phyloP scores from a whole-genome alignment of 2,888 invertebrate species.

The Aleiodes testaceus region DNA sequence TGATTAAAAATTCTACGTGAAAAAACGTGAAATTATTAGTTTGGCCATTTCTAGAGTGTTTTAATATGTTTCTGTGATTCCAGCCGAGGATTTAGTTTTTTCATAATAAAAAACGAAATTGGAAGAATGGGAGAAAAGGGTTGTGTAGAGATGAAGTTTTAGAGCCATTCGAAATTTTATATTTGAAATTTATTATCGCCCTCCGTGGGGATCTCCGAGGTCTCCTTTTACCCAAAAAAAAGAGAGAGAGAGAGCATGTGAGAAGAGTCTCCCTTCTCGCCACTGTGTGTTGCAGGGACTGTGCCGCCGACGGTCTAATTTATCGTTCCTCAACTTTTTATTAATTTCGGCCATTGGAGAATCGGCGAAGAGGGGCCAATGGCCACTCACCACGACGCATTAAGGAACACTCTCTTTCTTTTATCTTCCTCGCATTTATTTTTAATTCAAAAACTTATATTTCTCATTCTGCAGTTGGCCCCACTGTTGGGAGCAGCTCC shows the following conservation, averaged over 20 bases:
- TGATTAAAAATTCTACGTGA: constrained; percentile 9
- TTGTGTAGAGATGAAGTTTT: constrained; percentile 18
- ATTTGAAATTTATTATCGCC: constrained; percentile 72
- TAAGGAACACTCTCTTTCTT: constrained; percentile 27
- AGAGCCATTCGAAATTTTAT: constrained; percentile 66
- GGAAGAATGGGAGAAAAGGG: constrained; percentile 49
- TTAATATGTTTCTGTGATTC: constrained; percentile 16
- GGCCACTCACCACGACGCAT: constrained; percentile 40
- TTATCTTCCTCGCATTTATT: constrained; percentile 16
- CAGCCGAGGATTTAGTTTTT: constrained; percentile 4
- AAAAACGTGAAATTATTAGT: constrained; percentile 1
- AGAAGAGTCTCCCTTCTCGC: constrained; percentile 51
- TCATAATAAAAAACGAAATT: constrained; percentile 33
- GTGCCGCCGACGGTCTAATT: constrained; percentile 66
- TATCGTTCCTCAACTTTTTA: constrained; percentile 73
- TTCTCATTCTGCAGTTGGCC: not conserved
- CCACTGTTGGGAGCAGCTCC: constrained; percentile 32
- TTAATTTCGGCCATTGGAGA: constrained; percentile 71
- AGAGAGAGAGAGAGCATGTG: constrained; percentile 14
- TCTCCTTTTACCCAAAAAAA: constrained; percentile 37
- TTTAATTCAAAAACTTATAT: constrained; percentile 9
- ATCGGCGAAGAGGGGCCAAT: constrained; percentile 58
- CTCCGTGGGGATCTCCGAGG: constrained; percentile 53
- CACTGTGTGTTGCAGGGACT: constrained; percentile 18
- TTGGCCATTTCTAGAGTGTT: constrained; percentile 5